Evolutionary conservation across 2,888 invertebrate species (phyloP), one percentile per base, ranked within the genome.

Genomic region (Meteorus cinctellus): DNA sequence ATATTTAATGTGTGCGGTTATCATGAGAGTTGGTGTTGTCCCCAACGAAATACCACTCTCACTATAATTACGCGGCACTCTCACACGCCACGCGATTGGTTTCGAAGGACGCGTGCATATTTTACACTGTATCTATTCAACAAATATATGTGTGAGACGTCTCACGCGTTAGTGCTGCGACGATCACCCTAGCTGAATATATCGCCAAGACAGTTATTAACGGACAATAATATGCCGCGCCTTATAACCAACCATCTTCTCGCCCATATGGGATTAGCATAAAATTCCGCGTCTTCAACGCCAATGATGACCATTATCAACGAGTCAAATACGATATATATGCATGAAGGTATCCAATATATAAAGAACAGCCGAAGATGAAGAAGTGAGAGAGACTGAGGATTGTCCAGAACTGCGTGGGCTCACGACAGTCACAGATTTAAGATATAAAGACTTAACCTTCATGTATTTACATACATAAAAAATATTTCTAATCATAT

Each of bases 141-240:
- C 8, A n/a, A 8, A 34, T 29, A 67, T 45, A 51, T 69, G 34
- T 51, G 69, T 69, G 55, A 69, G 69, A 55, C 1, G 19, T 36
- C 65, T 65, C 65, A 24, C 36, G 63, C 65, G 60, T 19, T 5
- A 55, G 8, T 55, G 19, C 24, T 19, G 6, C 19, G 55, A 55
- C 10, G 19, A 19, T 55, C 55, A 66, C 76, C 72, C 68, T 77
- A 71, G 19, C 19, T 55, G 19, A 55, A 19, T 19, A 55, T 55
- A 55, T 55, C 10, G 55, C 19, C 55, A 19, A 8, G 77, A 74
- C 79, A 81, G 78, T 86, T 87, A 87, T 86, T 84, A 87, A 79
- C 83, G 84, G 81, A 86, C 86, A 86, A 85, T 45, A 67, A 67
- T 55, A 69, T 85, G 83, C 83, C 82, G 81, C 84, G 80, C 83